Percentiles rank a stretch among this genome's conserved stretches.
Conservation (phyloP, 2,888 invertebrate species). For the Kuschelorhynchus macadamiae region DNA sequence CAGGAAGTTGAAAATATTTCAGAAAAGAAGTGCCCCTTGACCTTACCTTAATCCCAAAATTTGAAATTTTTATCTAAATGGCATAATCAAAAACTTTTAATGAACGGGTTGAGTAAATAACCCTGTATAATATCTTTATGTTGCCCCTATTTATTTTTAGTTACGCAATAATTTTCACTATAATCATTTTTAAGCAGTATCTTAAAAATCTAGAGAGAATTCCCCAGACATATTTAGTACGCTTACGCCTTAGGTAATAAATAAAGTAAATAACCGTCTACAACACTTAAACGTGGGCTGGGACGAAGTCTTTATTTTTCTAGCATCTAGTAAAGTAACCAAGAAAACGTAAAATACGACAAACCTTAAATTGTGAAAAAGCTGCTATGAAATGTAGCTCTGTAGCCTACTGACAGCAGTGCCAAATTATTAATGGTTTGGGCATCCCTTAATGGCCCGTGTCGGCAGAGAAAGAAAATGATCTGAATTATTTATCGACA, state of each 20-base stretch:
- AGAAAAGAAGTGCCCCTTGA: too few species aligned
- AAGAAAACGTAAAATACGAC: slow-evolving; percentile 27
- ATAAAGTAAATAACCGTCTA: background rate
- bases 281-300: slow-evolving; percentile 3
- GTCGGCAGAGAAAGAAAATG: slow-evolving; percentile 15
- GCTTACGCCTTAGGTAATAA: background rate
- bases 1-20: too few species aligned
- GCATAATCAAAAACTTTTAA: too few species aligned
- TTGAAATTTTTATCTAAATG: too few species aligned
- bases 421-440: slow-evolving; percentile 43
- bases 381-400: slow-evolving; percentile 30
- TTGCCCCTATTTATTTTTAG: too few species aligned
- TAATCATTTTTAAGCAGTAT: too few species aligned
- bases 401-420: slow-evolving; percentile 34
- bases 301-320: slow-evolving; percentile 12
- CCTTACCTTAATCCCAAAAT: too few species aligned
- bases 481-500: slow-evolving; percentile 26
- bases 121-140: too few species aligned
- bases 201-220: too few species aligned
- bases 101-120: too few species aligned
- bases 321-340: slow-evolving; percentile 9
- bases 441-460: slow-evolving; percentile 35
- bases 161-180: too few species aligned
- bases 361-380: slow-evolving; percentile 41
- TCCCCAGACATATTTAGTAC: background rate